phyloP scores from a whole-genome alignment of 2,888 invertebrate genomes.

The Tetropium fuscum region DNA sequence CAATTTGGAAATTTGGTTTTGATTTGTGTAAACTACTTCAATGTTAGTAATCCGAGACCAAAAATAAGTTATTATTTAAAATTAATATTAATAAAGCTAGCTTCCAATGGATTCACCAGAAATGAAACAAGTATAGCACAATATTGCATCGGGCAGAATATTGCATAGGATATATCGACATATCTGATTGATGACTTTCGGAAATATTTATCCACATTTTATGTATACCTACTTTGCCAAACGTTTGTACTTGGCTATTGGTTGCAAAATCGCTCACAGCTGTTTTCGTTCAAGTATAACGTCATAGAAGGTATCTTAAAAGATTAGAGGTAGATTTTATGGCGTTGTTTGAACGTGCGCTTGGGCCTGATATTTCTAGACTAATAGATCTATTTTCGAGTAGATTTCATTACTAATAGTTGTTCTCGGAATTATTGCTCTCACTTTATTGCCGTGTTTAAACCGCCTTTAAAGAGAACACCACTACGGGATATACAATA shows the following conservation, averaged over 20 bases:
- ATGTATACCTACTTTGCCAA: slow-evolving; percentile 37
- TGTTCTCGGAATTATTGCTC: slow-evolving; percentile 39
- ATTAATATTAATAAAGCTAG: slow-evolving; percentile 23
- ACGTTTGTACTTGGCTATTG: slow-evolving; percentile 36
- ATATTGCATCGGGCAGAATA: no score
- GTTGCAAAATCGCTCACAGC: slow-evolving; percentile 41
- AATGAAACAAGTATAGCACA: slow-evolving; percentile 3
- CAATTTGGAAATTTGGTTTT: no score
- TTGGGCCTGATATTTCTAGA: slow-evolving; percentile 36
- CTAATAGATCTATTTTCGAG: slow-evolving; percentile 49
- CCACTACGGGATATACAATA: slow-evolving; percentile 23
- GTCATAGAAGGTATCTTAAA: slow-evolving; percentile 38
- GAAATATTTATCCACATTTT: slow-evolving; percentile 42
- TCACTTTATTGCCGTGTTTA: slow-evolving; percentile 36
- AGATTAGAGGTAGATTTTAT: slow-evolving; percentile 44
- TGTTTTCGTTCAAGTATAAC: slow-evolving; percentile 40
- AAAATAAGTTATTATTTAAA: slow-evolving; percentile 10
- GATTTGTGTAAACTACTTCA: no score
- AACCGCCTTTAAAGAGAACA: slow-evolving; percentile 38
- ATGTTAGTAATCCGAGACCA: no score
- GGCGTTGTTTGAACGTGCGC: slow-evolving; percentile 24
- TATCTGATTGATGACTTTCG: slow-evolving; percentile 41
- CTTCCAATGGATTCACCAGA: slow-evolving; percentile 9
- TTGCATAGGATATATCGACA: slow-evolving; percentile 37
- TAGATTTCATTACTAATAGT: slow-evolving; percentile 42